Evolutionary conservation across 2,113 vertebrate genomes (phyloP), one percentile per base, ranked within the genome.

Genomic region (Carlito syrichta): DNA sequence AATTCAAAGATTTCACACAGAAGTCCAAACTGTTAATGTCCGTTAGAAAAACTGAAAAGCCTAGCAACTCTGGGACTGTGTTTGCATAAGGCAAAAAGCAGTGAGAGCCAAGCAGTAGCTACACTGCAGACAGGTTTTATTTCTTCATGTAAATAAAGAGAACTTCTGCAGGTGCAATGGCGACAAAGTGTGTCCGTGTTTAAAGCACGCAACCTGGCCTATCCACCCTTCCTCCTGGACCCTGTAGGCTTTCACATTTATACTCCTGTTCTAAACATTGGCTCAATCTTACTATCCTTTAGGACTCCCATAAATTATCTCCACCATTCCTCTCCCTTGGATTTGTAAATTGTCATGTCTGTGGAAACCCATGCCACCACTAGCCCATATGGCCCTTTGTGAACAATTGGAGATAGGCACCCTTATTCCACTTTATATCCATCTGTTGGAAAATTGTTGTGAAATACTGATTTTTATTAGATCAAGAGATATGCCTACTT

Each of bases 111-210:
- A 10, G 45, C 0, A 38, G 45, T 0, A 11, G 3, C 22, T 16
- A 4, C 5, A 6, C 3, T 6, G 8, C 27, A 23, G 32, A 48
- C 0, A 9, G 68, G 6, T 1, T 56, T 35, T 6, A 54, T 3
- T 8, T 40, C 45, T 35, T 56, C 35, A 30, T 10, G 7, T 20
- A 32, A 11, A 81, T 4, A 6, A 32, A 8, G 43, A 14, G 11
- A 48, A 10, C 23, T 19, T 25, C 32, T 25, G 5, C 19, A 45
- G 38, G 50, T 0, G 30, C 3, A 1, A 35, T 30, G n/a, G 2
- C 10, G 27, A 32, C 23, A 8, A 6, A 17, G 91, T 25, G n/a
- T 19, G 23, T 16, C 22, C 0, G 1, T 8, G 14, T 14, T 12
- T 20, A 43, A 22, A 25, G 71, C 35, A 40, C 4, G 23, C n/a